Conservation (phyloP, 2,888 invertebrate genomes). For the Nipponacmea schrenckii region DNA sequence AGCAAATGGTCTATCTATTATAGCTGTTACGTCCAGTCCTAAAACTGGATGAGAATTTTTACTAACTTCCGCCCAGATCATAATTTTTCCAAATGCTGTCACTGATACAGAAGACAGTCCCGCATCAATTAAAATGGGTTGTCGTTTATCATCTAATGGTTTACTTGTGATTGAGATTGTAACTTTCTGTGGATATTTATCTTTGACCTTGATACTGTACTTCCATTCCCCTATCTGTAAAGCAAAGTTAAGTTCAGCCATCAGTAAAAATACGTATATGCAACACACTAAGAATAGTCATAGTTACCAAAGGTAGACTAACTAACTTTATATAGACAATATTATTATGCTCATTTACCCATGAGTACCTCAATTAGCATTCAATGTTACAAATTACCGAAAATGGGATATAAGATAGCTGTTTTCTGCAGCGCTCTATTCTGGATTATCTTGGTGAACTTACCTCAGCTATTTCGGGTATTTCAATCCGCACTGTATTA, state of each 20-base stretch:
- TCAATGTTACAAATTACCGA: too few relatives aligned
- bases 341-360: too few relatives aligned
- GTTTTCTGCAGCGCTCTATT: too few relatives aligned
- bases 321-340: too few relatives aligned
- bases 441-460: not conserved
- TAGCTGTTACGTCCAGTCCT: constrained; percentile 44
- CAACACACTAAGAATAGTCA: too few relatives aligned
- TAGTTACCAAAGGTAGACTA: too few relatives aligned
- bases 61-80: constrained; percentile 42
- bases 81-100: constrained; percentile 23
- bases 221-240: constrained; percentile 30
- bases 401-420: too few relatives aligned
- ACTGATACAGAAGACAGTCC: constrained; percentile 20
- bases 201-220: constrained; percentile 18
- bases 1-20: constrained; percentile 35
- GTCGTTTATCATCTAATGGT: not conserved
- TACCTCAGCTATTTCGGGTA: constrained; percentile 32
- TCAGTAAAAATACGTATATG: too few relatives aligned
- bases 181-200: constrained; percentile 12
- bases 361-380: too few relatives aligned
- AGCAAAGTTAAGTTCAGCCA: not conserved
- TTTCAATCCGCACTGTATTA: constrained; percentile 27
- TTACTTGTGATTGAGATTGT: constrained; percentile 29
- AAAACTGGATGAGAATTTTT: constrained; percentile 38
- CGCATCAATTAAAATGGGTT: constrained; percentile 21